phyloP scores from a whole-genome alignment of 2,888 invertebrate genomes.

The Graphium colonna region DNA sequence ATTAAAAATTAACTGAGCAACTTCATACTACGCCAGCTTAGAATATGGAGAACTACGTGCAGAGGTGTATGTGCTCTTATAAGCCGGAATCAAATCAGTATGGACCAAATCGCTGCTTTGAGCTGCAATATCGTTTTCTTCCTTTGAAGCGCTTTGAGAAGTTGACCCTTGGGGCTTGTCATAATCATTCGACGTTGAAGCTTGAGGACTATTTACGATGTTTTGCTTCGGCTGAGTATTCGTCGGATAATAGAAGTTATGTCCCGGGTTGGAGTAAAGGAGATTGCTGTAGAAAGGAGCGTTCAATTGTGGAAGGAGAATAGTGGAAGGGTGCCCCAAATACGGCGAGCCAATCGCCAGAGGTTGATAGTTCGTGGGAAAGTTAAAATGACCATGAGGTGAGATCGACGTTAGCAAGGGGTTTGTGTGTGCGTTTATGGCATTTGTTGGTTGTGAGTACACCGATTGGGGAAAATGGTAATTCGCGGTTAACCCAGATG shows the following conservation, averaged over 20 bases:
- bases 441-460: conserved; percentile 31
- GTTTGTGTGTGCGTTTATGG: conserved; percentile 36
- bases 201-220: conserved; percentile 41
- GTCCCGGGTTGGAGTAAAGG: conserved; percentile 53
- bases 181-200: conserved; percentile 50
- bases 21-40: conserved; percentile 38
- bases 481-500: conserved; percentile 42
- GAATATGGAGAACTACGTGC: conserved; percentile 48
- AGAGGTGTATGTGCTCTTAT: conserved; percentile 54
- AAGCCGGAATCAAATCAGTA: conserved; percentile 51
- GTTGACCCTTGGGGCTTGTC: conserved; percentile 52
- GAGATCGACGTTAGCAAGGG: conserved; percentile 36
- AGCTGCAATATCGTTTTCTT: conserved; percentile 53
- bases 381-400: conserved; percentile 50
- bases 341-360: conserved; percentile 48
- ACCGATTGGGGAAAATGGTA: conserved; percentile 51
- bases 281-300: conserved; percentile 57
- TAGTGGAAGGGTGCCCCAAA: conserved; percentile 53
- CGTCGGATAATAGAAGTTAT: conserved; percentile 60
- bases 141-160: conserved; percentile 52
- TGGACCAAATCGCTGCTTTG: conserved; percentile 51
- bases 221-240: conserved; percentile 60
- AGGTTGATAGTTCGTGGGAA: conserved; percentile 49
- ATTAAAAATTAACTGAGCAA: neutral
- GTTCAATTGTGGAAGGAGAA: conserved; percentile 58